Conservation (phyloP, 2,113 vertebrate genomes). For the Delphinus delphis region DNA sequence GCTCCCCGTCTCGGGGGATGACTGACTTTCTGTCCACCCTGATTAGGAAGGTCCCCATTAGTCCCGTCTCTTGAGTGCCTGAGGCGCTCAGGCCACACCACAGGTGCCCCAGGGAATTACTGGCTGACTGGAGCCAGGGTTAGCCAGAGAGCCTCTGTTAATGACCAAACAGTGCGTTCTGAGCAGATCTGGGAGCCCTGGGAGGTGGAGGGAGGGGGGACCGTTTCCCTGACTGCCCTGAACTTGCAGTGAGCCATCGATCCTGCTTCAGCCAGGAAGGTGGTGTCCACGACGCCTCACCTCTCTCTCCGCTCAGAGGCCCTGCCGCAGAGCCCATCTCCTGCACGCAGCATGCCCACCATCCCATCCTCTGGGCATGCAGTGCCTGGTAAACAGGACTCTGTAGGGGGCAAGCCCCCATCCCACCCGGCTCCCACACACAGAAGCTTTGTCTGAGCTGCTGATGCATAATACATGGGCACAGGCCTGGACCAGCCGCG, state of each 20-base stretch:
- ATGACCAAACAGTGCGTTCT: not conserved
- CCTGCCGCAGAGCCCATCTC: not conserved
- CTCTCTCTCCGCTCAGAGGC: not conserved
- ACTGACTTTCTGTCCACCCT: not conserved
- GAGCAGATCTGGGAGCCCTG: not conserved
- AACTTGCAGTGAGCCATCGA: not conserved
- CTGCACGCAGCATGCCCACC: not conserved
- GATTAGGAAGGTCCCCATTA: not conserved
- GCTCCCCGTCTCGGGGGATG: not conserved
- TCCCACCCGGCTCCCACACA: constrained; percentile 52
- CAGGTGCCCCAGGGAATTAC: not conserved
- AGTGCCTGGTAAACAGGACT: constrained; percentile 72
- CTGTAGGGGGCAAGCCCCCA: not conserved
- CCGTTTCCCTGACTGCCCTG: not conserved
- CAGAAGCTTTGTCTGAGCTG: constrained; percentile 68
- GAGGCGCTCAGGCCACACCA: not conserved
- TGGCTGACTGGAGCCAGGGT: not conserved
- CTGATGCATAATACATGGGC: constrained; percentile 72
- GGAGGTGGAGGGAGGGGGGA: not conserved
- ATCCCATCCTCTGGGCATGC: not conserved
- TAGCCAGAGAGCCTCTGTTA: not conserved
- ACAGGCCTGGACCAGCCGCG: constrained; percentile 68
- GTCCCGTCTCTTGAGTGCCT: not conserved
- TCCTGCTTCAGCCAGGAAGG: not conserved
- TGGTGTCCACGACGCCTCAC: accelerated